A percentile compares a stretch with the other conserved stretches of the same genome.
phyloP scores from a whole-genome alignment of 2,888 invertebrate genomes.

The Andrena flavipes region DNA sequence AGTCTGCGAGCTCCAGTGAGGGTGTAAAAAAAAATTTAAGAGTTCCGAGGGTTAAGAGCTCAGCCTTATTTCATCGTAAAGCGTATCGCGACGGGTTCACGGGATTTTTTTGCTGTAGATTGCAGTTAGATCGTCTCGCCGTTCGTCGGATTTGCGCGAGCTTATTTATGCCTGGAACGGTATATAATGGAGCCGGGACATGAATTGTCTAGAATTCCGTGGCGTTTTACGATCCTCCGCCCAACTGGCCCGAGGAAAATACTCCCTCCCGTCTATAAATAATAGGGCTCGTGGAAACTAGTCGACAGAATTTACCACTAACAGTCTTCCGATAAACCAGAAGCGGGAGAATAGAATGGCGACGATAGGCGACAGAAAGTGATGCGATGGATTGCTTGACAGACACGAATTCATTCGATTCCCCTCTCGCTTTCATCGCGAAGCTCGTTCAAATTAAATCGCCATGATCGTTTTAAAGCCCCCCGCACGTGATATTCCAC shows the following conservation, averaged over 20 bases:
- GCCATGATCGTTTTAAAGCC: slow-evolving; percentile 1
- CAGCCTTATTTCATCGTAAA: slow-evolving; percentile 11
- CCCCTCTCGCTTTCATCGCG: background rate
- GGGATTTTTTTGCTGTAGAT: background rate
- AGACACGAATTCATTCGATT: background rate
- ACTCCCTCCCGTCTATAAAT: background rate
- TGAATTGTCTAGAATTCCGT: slow-evolving; percentile 2
- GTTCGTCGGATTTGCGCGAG: background rate
- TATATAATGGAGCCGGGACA: background rate
- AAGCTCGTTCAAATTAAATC: slow-evolving; percentile 15
- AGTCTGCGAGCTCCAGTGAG: background rate
- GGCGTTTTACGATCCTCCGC: background rate
- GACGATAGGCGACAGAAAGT: background rate
- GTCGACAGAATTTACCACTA: background rate
- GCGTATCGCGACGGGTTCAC: background rate
- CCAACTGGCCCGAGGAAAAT: background rate
- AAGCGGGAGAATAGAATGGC: background rate
- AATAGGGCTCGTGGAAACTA: background rate
- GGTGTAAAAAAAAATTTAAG: slow-evolving; percentile 10
- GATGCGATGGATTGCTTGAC: slow-evolving; percentile 4
- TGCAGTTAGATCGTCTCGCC: background rate
- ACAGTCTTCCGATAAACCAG: no score
- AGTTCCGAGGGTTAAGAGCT: slow-evolving; percentile 4
- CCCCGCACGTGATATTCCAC: slow-evolving; percentile 18
- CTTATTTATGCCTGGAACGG: slow-evolving; percentile 6